Base-by-base conservation (phyloP, 2,113 vertebrate genomes). In the Poeciliopsis turrubarensis region DNA sequence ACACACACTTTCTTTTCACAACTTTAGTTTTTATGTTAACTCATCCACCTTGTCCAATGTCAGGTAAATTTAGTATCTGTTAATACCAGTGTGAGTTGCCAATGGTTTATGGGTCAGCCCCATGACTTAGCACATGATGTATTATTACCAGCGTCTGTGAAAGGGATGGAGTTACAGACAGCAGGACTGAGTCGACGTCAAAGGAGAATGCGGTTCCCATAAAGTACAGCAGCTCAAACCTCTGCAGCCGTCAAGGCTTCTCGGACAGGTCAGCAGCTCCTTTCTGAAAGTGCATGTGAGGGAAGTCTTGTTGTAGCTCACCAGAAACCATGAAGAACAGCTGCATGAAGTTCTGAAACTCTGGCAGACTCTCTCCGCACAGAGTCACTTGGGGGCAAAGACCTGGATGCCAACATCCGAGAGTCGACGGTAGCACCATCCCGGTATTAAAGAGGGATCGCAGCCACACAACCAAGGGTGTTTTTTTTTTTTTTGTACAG, bases 101-200 rank as follows among this genome's bases (percentile, higher is more conserved):
- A 62, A 75, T 70, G n/a, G 62, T 75, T 63, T 69, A 63, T 11
- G 60, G 67, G 73, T 75, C 77, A 67, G 83, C 75, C 69, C 54
- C 51, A 54, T 86, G 79, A 90, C 60, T 72, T 37, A 39, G 63
- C 77, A 81, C 57, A 57, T 75, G 71, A 80, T 29, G 75, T 72
- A 78, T 73, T 85, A 79, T 69, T 70, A 82, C 72, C 77, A 70
- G 87, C 81, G 70, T 78, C 72, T 72, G 82, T 78, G 70, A 86
- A 87, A 65, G 27, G 72, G 81, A 71, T 60, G 30, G 41, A 51
- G 83, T 89, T 93, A 91, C 90, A 87, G 89, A 92, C 93, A 94
- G 87, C 65, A 85, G 30, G 81, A 64, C 82, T 72, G 77, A 85
- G 85, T 86, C 86, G 0, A 70, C 68, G 83, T 89, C 83, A 92